Percentiles rank a stretch among this genome's conserved stretches.
Evolutionary conservation across 92 coral and sea anemone genomes (phyloP).

Genomic region (Porites cylindrica): DNA sequence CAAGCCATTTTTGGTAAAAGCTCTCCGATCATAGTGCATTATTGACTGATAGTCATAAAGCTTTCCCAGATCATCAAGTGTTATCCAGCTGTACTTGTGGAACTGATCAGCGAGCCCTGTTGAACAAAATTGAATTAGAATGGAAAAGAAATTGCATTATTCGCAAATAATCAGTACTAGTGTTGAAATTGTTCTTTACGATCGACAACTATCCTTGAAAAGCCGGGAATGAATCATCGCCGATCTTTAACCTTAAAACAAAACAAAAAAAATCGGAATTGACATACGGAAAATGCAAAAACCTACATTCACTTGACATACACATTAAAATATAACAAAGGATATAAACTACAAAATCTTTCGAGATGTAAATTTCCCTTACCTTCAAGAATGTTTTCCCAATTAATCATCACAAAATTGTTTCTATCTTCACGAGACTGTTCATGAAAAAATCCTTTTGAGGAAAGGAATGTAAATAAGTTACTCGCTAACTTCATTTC

Average conservation of each 20-base stretch:
- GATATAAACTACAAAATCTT: too few species aligned
- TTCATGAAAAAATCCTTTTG: conserved; percentile 71
- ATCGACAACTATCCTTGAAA: too few species aligned
- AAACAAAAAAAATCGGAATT: too few species aligned
- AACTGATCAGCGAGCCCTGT: conserved; percentile 76
- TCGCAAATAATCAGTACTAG: background rate
- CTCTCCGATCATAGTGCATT: conserved; percentile 79
- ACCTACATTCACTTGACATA: too few species aligned
- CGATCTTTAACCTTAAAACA: too few species aligned
- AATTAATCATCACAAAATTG: conserved; percentile 52
- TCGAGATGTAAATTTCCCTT: background rate
- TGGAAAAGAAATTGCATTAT: background rate
- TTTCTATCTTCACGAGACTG: conserved; percentile 68
- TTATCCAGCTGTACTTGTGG: conserved; percentile 66
- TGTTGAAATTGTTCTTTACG: too few species aligned
- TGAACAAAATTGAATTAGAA: background rate
- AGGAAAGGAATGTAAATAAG: background rate
- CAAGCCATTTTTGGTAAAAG: conserved; percentile 71
- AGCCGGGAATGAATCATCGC: too few species aligned
- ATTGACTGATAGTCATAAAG: conserved; percentile 77
- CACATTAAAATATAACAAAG: too few species aligned
- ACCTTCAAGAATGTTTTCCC: conserved; percentile 69
- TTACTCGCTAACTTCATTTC: too few species aligned
- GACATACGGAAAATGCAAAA: too few species aligned
- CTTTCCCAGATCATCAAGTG: conserved; percentile 70